A percentile compares a stretch with the other conserved stretches of the same genome.
These are phyloP conservation scores for Chelonia mydas DNA, from an alignment of 2,797 vertebrate genomes.

Conservation along the genomic window DNA sequence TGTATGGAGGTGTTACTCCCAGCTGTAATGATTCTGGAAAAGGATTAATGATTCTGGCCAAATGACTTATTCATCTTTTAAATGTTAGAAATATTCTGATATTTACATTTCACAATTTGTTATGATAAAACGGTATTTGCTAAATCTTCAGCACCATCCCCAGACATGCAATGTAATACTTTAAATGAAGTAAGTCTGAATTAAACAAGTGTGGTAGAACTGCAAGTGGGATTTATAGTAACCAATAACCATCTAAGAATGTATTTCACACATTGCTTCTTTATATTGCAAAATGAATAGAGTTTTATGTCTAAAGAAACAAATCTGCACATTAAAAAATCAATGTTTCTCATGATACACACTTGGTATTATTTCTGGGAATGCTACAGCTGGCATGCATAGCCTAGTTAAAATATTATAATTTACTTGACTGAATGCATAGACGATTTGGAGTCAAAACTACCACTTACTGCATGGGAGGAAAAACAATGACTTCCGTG, in stretches of 20 bases:
- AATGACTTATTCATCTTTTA: constrained; percentile 71
- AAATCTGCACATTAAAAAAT: constrained; percentile 79
- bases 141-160: constrained; percentile 68
- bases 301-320: constrained; percentile 79
- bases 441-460: constrained; percentile 80
- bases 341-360: constrained; percentile 79
- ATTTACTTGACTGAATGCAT: constrained; percentile 78
- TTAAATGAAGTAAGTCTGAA: constrained; percentile 77
- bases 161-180: constrained; percentile 60
- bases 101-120: constrained; percentile 73
- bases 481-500: constrained; percentile 79
- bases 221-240: constrained; percentile 70
- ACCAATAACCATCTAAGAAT: constrained; percentile 68
- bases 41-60: constrained; percentile 69
- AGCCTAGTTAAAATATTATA: constrained; percentile 81
- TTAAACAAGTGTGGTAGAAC: constrained; percentile 69
- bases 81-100: constrained; percentile 63
- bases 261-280: constrained; percentile 76
- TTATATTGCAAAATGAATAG: constrained; percentile 79
- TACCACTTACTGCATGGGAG: constrained; percentile 77
- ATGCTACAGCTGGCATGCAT: constrained; percentile 75
- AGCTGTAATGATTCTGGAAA: constrained; percentile 19
- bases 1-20: constrained; percentile 53
- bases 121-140: constrained; percentile 70
- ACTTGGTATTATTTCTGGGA: constrained; percentile 80